Evolutionary conservation across 2,113 vertebrate species (phyloP).

Genomic region (Rostratula benghalensis): DNA sequence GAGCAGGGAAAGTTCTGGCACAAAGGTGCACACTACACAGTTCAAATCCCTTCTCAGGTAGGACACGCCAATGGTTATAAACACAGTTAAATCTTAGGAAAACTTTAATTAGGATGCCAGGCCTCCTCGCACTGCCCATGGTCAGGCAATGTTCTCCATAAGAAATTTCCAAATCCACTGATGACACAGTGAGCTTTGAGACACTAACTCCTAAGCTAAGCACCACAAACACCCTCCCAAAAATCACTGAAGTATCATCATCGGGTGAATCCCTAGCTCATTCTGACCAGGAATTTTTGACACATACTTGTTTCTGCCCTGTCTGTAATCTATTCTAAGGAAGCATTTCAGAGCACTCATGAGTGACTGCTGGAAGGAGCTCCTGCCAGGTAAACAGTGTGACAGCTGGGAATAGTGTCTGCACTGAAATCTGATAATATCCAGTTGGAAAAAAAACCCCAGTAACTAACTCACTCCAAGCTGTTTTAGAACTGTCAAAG

Average conservation of each 20-base stretch:
- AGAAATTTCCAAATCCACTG: background rate
- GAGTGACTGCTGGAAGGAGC: background rate
- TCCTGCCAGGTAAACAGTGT: slow-evolving; percentile 1
- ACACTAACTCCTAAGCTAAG: background rate
- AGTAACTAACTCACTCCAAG: background rate
- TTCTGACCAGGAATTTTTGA: background rate
- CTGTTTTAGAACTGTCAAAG: background rate
- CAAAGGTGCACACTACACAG: background rate
- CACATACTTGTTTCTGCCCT: background rate
- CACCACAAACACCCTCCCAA: background rate
- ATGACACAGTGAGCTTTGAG: background rate
- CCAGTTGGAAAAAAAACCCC: background rate
- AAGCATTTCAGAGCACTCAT: background rate
- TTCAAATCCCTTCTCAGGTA: background rate
- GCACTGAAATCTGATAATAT: background rate
- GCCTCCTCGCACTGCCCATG: background rate
- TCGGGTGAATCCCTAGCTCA: background rate
- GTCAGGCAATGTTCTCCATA: background rate
- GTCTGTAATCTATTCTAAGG: background rate
- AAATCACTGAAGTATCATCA: background rate
- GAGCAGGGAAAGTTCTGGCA: background rate
- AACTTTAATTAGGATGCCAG: background rate
- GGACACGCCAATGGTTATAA: background rate
- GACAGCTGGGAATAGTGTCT: background rate
- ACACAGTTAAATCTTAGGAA: background rate